Base-by-base conservation (phyloP, 2,888 invertebrate genomes). In the Cephus runcator region DNA sequence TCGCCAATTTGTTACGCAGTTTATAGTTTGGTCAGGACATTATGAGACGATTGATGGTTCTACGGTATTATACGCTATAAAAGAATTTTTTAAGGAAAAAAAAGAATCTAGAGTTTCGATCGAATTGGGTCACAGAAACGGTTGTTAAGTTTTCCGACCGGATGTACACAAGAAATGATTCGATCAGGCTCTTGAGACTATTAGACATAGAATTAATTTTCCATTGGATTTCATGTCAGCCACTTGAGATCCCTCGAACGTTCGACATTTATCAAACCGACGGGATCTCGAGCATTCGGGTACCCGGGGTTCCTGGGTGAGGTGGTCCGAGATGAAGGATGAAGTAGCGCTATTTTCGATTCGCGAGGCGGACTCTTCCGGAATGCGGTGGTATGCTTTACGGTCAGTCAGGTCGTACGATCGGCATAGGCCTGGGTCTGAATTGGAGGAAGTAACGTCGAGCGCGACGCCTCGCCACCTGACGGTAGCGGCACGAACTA, bases 201-300 rank as follows among this genome's bases (percentile, higher is more conserved):
- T 23, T 56, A 23, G 56, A 9, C 56, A 9, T 56, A 56, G 56
- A 23, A 56, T 56, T 23, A 23, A 56, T 56, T 23, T 56, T 23
- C 56, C 56, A 56, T 56, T 23, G 9, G 23, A 30, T 34, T 12
- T 71, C 15, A 71, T 71, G 71, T 71, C 71, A 71, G 71, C 71
- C 31, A 71, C 71, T 71, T 56, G 56, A 56, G 56, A 56, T 56
- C 71, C 9, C 71, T 71, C 71, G 71, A 71, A 34, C 71, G 71
- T 71, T 71, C 71, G 71, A 71, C 71, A 23, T 71, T 71, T 71
- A 71, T 71, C 71, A 71, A 71, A 23, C 71, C 33, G 71, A 34
- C 34, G 23, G 4, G 71, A 71, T 33, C 33, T 71, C 71, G 23
- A 33, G 12, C 31, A 56, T 56, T 23, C 6, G 56, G 23, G 9